A percentile compares a stretch with the other conserved stretches of the same genome.
Conservation (phyloP, 2,797 vertebrate genomes). For the Cephalopachus bancanus region DNA sequence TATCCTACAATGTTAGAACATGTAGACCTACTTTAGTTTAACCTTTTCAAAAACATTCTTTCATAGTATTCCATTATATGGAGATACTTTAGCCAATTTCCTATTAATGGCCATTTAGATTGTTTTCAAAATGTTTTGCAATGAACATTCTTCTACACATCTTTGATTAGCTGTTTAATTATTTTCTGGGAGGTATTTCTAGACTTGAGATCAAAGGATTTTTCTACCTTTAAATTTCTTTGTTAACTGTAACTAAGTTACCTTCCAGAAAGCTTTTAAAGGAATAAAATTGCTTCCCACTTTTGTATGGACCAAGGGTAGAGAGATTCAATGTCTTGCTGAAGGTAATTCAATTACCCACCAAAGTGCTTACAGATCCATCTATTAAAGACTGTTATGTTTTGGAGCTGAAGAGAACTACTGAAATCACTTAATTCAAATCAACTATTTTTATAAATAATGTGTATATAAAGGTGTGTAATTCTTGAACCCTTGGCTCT, state of each 20-base stretch:
- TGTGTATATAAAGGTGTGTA: background rate
- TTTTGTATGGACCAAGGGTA: background rate
- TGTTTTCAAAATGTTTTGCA: background rate
- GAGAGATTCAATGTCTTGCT: background rate
- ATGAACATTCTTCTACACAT: background rate
- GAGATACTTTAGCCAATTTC: constrained; percentile 4
- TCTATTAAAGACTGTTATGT: constrained; percentile 31
- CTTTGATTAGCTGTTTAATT: background rate
- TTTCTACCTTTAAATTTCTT: constrained; percentile 39
- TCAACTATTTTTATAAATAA: background rate
- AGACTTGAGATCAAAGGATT: background rate
- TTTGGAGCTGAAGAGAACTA: background rate
- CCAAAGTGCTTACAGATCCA: background rate
- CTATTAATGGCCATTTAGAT: background rate
- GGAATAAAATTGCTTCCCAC: background rate
- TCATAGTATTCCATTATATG: background rate
- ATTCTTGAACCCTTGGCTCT: background rate
- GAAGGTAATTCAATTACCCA: background rate
- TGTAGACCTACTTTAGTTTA: background rate
- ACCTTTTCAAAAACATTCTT: background rate
- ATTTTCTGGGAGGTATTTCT: background rate
- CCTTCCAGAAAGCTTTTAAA: constrained; percentile 15
- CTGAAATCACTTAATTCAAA: background rate
- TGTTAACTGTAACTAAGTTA: background rate
- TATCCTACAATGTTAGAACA: constrained; percentile 9